phyloP scores from a whole-genome alignment of 2,888 invertebrate genomes.

The Conomelus anceps region DNA sequence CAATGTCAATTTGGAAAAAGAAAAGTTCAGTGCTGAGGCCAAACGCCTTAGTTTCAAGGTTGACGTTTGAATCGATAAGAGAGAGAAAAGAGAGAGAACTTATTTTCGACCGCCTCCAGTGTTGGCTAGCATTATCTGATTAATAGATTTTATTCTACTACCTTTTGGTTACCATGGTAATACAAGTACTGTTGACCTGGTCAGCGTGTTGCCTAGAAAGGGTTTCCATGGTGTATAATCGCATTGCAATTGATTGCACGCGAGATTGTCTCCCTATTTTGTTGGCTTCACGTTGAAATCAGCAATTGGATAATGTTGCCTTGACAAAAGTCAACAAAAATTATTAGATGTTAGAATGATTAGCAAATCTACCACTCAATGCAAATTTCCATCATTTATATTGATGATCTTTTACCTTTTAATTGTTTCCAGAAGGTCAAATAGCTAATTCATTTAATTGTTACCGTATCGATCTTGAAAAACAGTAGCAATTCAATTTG shows the following conservation, averaged over 20 bases:
- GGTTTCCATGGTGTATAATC: neutral
- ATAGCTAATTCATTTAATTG: too few species aligned
- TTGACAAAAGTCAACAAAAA: neutral
- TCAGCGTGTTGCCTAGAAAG: neutral
- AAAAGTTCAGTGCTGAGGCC: neutral
- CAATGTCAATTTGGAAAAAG: neutral
- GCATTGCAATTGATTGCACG: neutral
- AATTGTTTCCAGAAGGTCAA: too few species aligned
- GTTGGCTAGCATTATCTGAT: neutral
- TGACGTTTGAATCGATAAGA: neutral
- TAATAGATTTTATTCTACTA: neutral
- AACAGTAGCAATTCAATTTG: too few species aligned
- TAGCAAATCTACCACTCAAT: neutral
- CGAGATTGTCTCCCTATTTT: neutral
- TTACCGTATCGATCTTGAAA: too few species aligned
- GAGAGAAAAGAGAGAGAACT: too few species aligned
- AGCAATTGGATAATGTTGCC: neutral
- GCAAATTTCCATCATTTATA: too few species aligned
- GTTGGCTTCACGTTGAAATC: neutral
- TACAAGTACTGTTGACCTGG: neutral
- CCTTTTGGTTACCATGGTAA: neutral
- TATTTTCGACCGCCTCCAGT: neutral
- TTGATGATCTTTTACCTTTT: too few species aligned
- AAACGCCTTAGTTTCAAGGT: neutral
- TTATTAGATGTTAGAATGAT: neutral